Evolutionary conservation across 2,797 vertebrate species (phyloP), one percentile per base, ranked within the genome.

Genomic region (Rhinella marina): DNA sequence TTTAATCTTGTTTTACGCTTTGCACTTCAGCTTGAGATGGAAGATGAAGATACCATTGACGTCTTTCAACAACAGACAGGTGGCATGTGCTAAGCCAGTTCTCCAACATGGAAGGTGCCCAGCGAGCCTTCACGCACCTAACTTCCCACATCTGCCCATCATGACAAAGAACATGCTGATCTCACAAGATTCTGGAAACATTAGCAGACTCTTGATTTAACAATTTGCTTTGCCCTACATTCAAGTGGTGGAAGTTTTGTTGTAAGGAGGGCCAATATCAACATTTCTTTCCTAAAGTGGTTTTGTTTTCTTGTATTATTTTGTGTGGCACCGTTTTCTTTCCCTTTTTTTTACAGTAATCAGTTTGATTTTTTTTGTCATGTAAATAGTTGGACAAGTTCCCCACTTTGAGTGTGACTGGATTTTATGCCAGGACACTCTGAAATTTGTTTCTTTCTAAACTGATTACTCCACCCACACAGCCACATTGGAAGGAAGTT

Each of bases 1-100:
- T 41, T 59, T 17, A 21, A 29, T 29, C 13, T 75, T 7, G 41
- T 75, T 12, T 41, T 73, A 0, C 11, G n/a, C 41, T 64, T 90
- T 79, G 54, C 61, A 84, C 11, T 81, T 14, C 93, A 99, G 98
- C 94, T 99, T 94, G 97, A 98, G 95, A 98, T 97, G 98, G 97
- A 98, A 91, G 97, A 98, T 0, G 95, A 98, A 90, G 97, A 98
- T 94, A 98, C 95, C 82, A 98, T 98, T 0, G 96, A 98, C 9
- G 97, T 98, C 92, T 98, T 97, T 95, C 97, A 98, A 90, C 97
- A 98, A 95, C 98, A 99, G 95, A 98, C 96, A 0, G 98, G 97
- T 90, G 97, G 98, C 90, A 66, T 41, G 5, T 92, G 91, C 92
- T 96, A 95, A 91, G 89, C 90, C 3, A 27, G 90, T 88, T 13